Evolutionary conservation across 2,113 vertebrate genomes (phyloP).

Genomic region (Ictalurus punctatus): DNA sequence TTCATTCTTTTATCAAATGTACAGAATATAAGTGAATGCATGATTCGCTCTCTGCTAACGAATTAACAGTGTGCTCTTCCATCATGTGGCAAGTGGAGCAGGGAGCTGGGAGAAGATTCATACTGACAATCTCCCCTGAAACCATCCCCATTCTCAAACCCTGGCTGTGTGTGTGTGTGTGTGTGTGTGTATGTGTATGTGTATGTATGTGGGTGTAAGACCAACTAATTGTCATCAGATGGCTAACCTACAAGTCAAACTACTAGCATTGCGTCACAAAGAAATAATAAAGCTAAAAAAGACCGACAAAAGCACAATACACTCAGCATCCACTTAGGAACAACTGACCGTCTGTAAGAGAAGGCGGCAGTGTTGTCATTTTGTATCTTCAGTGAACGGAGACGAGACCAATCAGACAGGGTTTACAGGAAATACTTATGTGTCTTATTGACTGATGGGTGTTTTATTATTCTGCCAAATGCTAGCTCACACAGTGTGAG

Average conservation of each 20-base stretch:
- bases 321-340: neutral
- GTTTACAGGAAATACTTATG: too few species aligned
- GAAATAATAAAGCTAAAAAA: neutral
- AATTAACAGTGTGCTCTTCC: constrained; percentile 35
- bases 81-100: constrained; percentile 25
- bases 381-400: too few species aligned
- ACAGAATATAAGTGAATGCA: constrained; percentile 9
- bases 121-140: constrained; percentile 31
- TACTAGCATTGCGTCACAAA: neutral
- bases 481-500: too few species aligned
- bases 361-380: too few species aligned
- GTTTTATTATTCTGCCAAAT: too few species aligned
- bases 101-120: constrained; percentile 24
- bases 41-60: constrained; percentile 1
- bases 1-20: constrained; percentile 45
- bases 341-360: too few species aligned
- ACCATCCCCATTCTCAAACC: constrained; percentile 27
- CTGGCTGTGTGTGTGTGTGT: constrained; percentile 8
- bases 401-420: too few species aligned
- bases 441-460: too few species aligned
- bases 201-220: constrained; percentile 5
- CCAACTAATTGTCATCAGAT: constrained; percentile 26
- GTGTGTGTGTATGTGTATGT: neutral
- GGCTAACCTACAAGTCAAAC: constrained; percentile 30
- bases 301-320: neutral